A percentile compares a stretch with the other conserved stretches of the same genome.
Conservation (phyloP, 2,797 vertebrate genomes). For the Florisuga fusca region DNA sequence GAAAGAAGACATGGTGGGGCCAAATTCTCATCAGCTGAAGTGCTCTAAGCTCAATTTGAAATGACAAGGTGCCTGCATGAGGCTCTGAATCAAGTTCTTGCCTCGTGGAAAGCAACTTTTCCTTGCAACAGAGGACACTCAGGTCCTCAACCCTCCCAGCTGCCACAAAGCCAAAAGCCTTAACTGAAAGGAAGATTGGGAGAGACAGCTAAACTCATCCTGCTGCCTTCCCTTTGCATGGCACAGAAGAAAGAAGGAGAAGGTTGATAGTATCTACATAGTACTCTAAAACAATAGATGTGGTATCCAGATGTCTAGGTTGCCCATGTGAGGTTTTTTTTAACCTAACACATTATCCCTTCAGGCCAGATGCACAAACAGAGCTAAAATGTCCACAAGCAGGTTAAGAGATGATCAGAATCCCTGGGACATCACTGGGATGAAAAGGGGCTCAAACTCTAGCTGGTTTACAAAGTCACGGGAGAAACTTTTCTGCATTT, state of each 20-base stretch:
- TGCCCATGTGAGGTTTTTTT: neutral
- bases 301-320: rapidly evolving
- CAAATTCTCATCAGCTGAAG: neutral
- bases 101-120: neutral
- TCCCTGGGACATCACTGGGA: neutral
- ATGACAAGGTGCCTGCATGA: neutral
- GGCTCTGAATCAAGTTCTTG: neutral
- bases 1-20: neutral
- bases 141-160: neutral
- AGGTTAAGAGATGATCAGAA: neutral
- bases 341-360: neutral
- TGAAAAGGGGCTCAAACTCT: neutral
- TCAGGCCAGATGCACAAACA: neutral
- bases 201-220: neutral
- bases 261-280: neutral
- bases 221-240: neutral
- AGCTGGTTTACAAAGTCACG: neutral
- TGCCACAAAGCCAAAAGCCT: neutral
- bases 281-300: neutral
- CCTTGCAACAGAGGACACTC: neutral
- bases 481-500: neutral
- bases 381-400: neutral
- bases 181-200: neutral
- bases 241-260: neutral
- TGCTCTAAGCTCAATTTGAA: neutral